Conservation (phyloP, 2,113 vertebrate species). For the Hyperoodon ampullatus region DNA sequence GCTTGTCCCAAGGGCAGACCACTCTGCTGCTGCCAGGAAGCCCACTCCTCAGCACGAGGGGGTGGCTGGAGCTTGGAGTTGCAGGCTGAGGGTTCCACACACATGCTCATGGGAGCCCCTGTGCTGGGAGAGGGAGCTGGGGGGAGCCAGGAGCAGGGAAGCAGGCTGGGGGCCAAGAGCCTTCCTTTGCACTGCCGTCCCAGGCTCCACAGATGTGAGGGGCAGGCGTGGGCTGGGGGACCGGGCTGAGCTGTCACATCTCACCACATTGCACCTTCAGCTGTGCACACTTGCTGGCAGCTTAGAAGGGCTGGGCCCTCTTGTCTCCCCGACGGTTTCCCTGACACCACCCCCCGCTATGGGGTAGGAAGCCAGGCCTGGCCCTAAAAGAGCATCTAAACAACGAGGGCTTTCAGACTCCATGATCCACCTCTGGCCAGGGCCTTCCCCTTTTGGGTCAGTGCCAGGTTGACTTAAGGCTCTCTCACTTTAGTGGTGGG, state of each 20-base stretch:
- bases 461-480: not conserved
- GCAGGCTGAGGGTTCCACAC: not conserved
- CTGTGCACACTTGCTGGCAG: not conserved
- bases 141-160: fast-evolving
- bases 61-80: not conserved
- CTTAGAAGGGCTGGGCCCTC: not conserved
- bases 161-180: not conserved
- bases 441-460: not conserved
- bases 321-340: fast-evolving
- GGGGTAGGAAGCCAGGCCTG: not conserved
- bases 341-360: fast-evolving
- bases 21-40: fast-evolving
- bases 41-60: fast-evolving
- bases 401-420: not conserved
- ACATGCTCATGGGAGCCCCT: not conserved
- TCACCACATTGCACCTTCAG: not conserved
- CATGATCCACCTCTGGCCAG: not conserved
- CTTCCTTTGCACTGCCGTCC: not conserved
- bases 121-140: too few relatives aligned
- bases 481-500: not conserved
- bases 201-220: not conserved
- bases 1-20: not conserved
- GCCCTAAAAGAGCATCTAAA: not conserved
- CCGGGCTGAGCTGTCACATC: not conserved
- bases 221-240: fast-evolving